Evolutionary conservation across 1,140 invertebrate genomes (phyloP), one percentile per base, ranked within the genome.

Genomic region (Camponotus floridanus): DNA sequence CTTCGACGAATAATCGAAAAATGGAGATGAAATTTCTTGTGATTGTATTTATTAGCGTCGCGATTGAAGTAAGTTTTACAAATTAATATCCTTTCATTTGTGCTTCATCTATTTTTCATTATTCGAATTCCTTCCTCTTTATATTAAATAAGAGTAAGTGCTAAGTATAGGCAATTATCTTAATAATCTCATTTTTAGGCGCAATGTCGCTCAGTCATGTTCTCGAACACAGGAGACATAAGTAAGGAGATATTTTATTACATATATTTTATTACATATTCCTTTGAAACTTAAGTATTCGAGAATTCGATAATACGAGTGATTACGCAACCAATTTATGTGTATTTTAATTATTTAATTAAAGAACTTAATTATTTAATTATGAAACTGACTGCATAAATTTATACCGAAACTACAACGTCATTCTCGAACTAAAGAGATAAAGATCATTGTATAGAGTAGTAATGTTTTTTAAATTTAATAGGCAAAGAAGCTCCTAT

Each of bases 121-220:
- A 55, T 6, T 33, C 8, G 15, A 13, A 65, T 18, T 59, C 11
- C 13, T 18, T 15, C 5, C 3, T 67, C 7, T 36, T 36, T 4
- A 9, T 67, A 21, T 67, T 42, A 42, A 68, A 45, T n/a, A 70
- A n/a, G 7, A 57, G 21, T 36, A 15, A 51, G 15, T 51, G 13
- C 13, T 15, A 51, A 18, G 15, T 51, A 15, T 4, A 11, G 45
- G 3, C 13, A 51, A 18, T 3, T 51, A 1, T 18, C 15, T 18
- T 51, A 15, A 51, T 59, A 11, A 18, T 64, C 57, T 55, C 1
- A 9, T 36, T 86, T 78, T 13, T 4, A 90, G 88, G 15, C 51
- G 6, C 73, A 64, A 1, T 59, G 51, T 18, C 71, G 59, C 0
- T 64, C 61, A 2, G n/a, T 87, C 21, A 55, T 31, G 6, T 42